phyloP scores from a whole-genome alignment of 2,888 invertebrate genomes.

The Celastrina argiolus region DNA sequence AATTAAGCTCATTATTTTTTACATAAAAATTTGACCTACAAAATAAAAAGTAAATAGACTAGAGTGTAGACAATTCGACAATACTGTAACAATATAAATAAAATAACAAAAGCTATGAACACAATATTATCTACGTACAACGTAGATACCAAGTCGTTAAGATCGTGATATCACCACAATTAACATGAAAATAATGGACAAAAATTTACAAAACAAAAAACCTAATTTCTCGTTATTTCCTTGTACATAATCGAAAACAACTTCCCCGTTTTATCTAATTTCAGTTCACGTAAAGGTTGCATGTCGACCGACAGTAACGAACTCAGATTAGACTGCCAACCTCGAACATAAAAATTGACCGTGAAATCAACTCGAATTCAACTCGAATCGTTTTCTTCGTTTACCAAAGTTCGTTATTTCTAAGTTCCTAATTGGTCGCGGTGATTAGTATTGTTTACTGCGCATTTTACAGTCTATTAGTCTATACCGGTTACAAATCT shows the following conservation, averaged over 20 bases:
- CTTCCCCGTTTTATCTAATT: slow-evolving; percentile 54
- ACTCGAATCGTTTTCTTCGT: slow-evolving; percentile 37
- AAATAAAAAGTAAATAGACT: neutral
- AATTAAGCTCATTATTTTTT: slow-evolving; percentile 14
- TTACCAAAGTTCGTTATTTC: slow-evolving; percentile 49
- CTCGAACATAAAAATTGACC: slow-evolving; percentile 73
- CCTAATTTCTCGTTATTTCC: slow-evolving; percentile 34
- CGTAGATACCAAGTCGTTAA: too few relatives aligned
- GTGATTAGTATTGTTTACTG: slow-evolving; percentile 35
- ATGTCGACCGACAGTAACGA: slow-evolving; percentile 59
- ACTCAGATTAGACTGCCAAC: slow-evolving; percentile 71
- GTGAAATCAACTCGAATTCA: slow-evolving; percentile 63
- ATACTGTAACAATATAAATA: neutral
- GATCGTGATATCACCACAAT: neutral
- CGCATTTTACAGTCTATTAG: slow-evolving; percentile 27
- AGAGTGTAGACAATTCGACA: neutral
- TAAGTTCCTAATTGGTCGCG: slow-evolving; percentile 37
- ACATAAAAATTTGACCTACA: slow-evolving; percentile 16
- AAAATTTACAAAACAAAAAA: slow-evolving; percentile 9
- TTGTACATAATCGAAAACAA: slow-evolving; percentile 40
- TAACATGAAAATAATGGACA: neutral
- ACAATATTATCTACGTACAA: too few relatives aligned
- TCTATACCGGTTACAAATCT: slow-evolving; percentile 18
- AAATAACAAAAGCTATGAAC: too few relatives aligned
- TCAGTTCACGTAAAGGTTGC: slow-evolving; percentile 47